Evolutionary conservation across 2,888 invertebrate species (phyloP).

Genomic region (Tenthredo distinguenda): DNA sequence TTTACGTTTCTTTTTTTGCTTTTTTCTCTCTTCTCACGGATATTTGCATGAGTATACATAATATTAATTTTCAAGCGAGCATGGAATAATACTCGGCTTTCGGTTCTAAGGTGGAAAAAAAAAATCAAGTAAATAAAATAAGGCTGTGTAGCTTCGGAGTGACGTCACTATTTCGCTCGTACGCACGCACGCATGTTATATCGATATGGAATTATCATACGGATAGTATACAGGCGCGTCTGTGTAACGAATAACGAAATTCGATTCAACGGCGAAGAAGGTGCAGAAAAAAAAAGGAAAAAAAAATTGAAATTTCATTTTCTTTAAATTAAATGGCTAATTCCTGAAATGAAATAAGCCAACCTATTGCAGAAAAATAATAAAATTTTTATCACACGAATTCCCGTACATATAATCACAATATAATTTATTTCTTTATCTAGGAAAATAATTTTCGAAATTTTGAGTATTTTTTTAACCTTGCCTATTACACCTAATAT

Average conservation of each 20-base stretch:
- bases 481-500: not conserved
- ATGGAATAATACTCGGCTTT: not conserved
- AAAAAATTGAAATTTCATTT: no score
- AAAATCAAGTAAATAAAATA: not conserved
- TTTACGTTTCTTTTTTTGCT: not conserved
- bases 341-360: no score
- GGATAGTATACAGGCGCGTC: not conserved
- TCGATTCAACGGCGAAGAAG: not conserved
- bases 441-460: no score
- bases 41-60: not conserved
- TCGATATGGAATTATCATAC: not conserved
- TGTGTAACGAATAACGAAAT: not conserved
- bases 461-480: no score
- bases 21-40: not conserved
- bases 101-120: not conserved
- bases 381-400: no score
- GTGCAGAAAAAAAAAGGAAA: not conserved
- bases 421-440: no score
- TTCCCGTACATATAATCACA: no score
- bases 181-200: not conserved
- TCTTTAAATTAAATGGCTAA: no score
- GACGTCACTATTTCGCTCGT: not conserved
- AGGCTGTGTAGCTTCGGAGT: not conserved
- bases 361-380: no score
- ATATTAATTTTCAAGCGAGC: not conserved